Base-by-base conservation (phyloP, 2,113 vertebrate genomes). In the Indri indri region DNA sequence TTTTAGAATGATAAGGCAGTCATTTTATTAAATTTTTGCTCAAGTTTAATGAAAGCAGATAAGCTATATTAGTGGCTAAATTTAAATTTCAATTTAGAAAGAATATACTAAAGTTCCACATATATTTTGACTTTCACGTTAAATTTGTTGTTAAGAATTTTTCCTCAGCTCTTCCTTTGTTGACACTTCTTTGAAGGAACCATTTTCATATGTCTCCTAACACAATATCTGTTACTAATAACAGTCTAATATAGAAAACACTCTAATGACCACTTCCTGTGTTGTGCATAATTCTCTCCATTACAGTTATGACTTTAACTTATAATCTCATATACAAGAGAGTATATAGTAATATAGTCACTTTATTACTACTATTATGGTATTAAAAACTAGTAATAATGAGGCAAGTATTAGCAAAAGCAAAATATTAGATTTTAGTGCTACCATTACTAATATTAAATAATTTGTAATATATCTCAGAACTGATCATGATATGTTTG, bases 11-110 rank as follows among this genome's bases (percentile, higher is more conserved):
- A 23, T 9, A 42, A 30, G 74, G 54, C 0, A 57, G 0, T 18
- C 32, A 71, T 68, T 97, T 86, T 90, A 40, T 88, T 80, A 32
- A 92, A 92, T 96, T 95, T 89, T 14, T 54, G 37, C 27, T 77
- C 8, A 57, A 66, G 13, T 81, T 52, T 30, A 79, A 71, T 45
- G 79, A 3, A 86, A 54, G 34, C n/a, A 74, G 23, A 77, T 82
- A 68, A 59, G 79, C 76, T 85, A 0, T 8, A 54, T 5, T 50
- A 37, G 0, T 40, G 14, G 45, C 16, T 65, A 1, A 76, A 42
- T 80, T 25, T 8, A 66, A 76, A 82, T 22, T 34, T 1, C 8
- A 16, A 6, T 76, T 88, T 81, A 87, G 18, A 71, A 77, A 73
- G 11, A 89, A 76, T 32, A 80, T 40, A n/a, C 17, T n/a, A 45